phyloP scores from a whole-genome alignment of 2,113 vertebrate genomes.

The Azemiops feae region DNA sequence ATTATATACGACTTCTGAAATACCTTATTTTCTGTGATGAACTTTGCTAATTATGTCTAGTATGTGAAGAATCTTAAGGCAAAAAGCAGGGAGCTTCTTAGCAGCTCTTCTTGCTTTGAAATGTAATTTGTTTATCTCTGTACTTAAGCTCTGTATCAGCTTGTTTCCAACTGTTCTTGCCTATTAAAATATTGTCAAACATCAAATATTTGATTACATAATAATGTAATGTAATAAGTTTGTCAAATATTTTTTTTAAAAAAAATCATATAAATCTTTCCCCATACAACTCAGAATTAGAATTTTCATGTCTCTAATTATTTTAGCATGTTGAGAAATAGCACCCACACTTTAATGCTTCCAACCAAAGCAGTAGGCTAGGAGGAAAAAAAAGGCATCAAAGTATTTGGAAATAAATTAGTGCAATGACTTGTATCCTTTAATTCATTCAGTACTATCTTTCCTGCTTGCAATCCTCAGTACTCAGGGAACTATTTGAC shows the following conservation, averaged over 20 bases:
- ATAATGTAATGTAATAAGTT: neutral
- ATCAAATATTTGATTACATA: neutral
- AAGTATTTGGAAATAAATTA: neutral
- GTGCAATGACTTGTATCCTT: neutral
- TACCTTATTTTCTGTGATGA: neutral
- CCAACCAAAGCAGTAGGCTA: neutral
- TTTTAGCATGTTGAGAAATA: neutral
- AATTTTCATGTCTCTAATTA: neutral
- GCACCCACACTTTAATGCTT: neutral
- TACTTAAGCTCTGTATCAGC: neutral
- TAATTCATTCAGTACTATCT: neutral
- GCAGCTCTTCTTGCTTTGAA: too few relatives aligned
- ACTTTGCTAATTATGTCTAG: neutral
- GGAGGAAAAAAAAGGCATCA: neutral
- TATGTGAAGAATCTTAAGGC: neutral
- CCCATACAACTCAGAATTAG: neutral
- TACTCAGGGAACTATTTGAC: neutral
- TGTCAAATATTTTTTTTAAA: neutral
- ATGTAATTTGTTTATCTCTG: neutral
- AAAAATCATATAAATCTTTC: neutral
- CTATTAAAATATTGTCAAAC: neutral
- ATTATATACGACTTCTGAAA: neutral
- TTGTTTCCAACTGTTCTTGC: neutral
- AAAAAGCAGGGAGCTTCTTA: neutral
- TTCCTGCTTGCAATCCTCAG: neutral